These are phyloP conservation scores for Hirudinaria manillensis DNA, from an alignment of 2,888 invertebrate genomes.

Conservation along the genomic window DNA sequence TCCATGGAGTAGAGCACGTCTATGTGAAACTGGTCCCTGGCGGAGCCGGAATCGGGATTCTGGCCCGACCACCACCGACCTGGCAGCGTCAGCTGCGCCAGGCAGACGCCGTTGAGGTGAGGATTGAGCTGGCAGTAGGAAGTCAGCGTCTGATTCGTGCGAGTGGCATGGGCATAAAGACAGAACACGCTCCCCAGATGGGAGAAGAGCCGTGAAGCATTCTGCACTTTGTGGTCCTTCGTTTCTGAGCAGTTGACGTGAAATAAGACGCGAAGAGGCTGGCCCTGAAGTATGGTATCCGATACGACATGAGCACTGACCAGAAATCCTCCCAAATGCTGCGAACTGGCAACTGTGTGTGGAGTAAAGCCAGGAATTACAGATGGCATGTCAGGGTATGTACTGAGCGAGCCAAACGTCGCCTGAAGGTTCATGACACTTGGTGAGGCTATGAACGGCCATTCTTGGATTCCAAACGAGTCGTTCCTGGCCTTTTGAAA, in stretches of 20 bases:
- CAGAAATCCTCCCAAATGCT: slow-evolving; percentile 14
- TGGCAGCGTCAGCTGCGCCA: slow-evolving; percentile 13
- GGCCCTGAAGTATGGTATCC: neutral
- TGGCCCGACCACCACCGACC: slow-evolving; percentile 10
- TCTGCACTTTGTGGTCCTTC: neutral
- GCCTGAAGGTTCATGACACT: neutral
- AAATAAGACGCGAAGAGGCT: slow-evolving; percentile 15
- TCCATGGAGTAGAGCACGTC: slow-evolving; percentile 7
- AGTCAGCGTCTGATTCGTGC: slow-evolving; percentile 4
- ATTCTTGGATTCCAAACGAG: slow-evolving; percentile 3
- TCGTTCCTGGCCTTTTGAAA: slow-evolving; percentile 19
- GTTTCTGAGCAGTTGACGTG: slow-evolving; percentile 20
- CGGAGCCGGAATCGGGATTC: too few species aligned
- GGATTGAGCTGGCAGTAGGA: slow-evolving; percentile 21
- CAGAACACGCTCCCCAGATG: neutral
- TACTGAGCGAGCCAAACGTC: slow-evolving; percentile 7
- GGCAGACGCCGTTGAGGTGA: neutral
- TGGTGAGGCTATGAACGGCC: slow-evolving; percentile 26
- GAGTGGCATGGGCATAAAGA: slow-evolving; percentile 21
- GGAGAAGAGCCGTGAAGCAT: neutral
- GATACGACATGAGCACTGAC: slow-evolving; percentile 26
- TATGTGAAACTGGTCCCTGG: neutral
- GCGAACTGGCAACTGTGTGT: neutral
- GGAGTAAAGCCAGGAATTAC: slow-evolving; percentile 5
- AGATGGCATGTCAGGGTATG: slow-evolving; percentile 6